Evolutionary conservation across 2,797 vertebrate genomes (phyloP), one percentile per base, ranked within the genome.

Genomic region (Anguilla marmorata): DNA sequence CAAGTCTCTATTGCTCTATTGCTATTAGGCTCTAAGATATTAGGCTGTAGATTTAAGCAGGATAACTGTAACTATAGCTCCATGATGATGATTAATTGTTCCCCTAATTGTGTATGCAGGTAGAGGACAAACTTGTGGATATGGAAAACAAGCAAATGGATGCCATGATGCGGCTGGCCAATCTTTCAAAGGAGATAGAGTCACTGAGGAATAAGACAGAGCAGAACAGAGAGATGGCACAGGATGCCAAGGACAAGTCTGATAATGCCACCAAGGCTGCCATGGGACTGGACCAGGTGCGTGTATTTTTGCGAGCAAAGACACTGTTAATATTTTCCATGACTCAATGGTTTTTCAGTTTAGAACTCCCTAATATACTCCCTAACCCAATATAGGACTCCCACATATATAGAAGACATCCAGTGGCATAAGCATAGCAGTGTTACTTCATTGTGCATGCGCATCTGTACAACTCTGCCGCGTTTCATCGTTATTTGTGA

Each of bases 81-180:
- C 6, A 8, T 0, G 8, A 2, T 69, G 60, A 66, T 16, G 5
- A 19, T 14, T n/a, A 52, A 56, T 54, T 16, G 19, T 7, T 14
- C 12, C 12, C 63, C 48, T 56, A 24, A 14, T 52, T 86, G 4
- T 87, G 8, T 37, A 45, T 45, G 37, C 87, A 98, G 97, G 94
- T 95, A 87, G 93, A 95, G 30, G 88, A 91, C 24, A 92, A 79
- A 88, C 92, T 98, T 48, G 89, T 79, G 11, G 87, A 60, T 0
- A 92, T 97, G 89, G 94, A 96, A 82, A 85, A 88, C 9, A 96
- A 93, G 88, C 97, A 97, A 92, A 95, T 92, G 12, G 93, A 94
- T 50, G 90, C 92, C 0, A 95, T 96, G 95, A 93, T 92, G 89
- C 91, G 94, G 86, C 91, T 98, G 87, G 89, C 0, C 87, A 95